Evolutionary conservation across 1,140 invertebrate genomes (phyloP), one percentile per base, ranked within the genome.

Genomic region (Drosophila fuyamai): DNA sequence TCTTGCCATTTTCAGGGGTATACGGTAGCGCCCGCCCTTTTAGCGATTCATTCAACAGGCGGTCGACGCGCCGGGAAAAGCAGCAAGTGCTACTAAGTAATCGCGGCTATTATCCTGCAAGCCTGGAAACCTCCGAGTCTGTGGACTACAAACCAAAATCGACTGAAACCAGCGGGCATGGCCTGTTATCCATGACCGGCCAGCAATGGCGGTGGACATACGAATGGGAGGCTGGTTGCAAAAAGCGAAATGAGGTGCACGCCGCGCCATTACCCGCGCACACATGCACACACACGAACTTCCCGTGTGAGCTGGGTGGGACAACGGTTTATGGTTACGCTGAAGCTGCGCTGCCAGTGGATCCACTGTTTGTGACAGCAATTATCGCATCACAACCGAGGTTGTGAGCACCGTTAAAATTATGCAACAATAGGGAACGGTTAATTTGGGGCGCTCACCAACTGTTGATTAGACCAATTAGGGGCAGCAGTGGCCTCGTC

Each of bases 121-220:
- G 48, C n/a, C 29, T 16, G 61, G n/a, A 59, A 48, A 55, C 18
- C 43, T 14, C 46, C 36, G n/a, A 57, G 47, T 18, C 81, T 84
- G 81, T 77, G 77, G 53, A 46, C 66, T 81, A 84, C 81, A 81
- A 76, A 65, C 81, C 77, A 65, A 81, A 85, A 84, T 77, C 81
- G 81, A 84, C 62, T 85, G 50, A 65, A 84, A 74, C 68, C 63
- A 60, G 66, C 56, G 55, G 32, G 35, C 59, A 53, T n/a, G 51
- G 8, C 36, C 36, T 66, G 68, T 12, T 32, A 47, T 32, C 36
- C 41, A 36, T 46, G 13, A 41, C 48, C 13, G 12, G 58, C n/a
- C 14, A 29, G n/a, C 27, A 36, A 48, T 27, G n/a, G 5, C n/a
- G 32, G 8, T 35, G 18, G 46, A 9, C 10, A 14, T 5, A n/a